Evolutionary conservation across 2,797 vertebrate genomes (phyloP), one percentile per base, ranked within the genome.

Genomic region (Gymnodraco acuticeps): DNA sequence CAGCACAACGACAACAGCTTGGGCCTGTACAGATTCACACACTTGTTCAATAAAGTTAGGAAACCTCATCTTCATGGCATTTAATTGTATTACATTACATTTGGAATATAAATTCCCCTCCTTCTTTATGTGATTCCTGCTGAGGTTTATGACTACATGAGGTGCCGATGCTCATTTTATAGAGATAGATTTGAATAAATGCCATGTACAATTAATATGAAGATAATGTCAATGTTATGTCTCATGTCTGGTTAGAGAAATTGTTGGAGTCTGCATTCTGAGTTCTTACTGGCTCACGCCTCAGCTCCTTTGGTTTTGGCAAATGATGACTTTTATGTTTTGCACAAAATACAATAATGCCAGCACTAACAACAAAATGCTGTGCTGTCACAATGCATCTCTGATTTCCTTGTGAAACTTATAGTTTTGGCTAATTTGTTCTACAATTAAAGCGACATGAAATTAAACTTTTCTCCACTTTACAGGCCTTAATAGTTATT

Each of bases 171-270:
- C 80, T 86, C 73, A 62, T 69, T 87, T 87, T 85, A 82, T 70
- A 73, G 66, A 73, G 75, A 84, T 78, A 80, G 61, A 85, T 86
- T 84, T 81, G 56, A 89, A 91, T 87, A 89, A 82, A 71, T 89
- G 79, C 70, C 65, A 77, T 70, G 66, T 81, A 54, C 48, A 64
- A 65, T 73, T 77, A 80, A 65, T 74, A 52, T 62, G 63, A 70
- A 53, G 20, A 55, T 77, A 86, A 88, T 81, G 47, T 68, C 23
- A 42, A 55, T 47, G 65, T 83, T 82, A 79, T 74, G 64, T 77
- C 60, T 64, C 81, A 79, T 74, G 64, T 77, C 60, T 64, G 63
- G 80, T 41, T 65, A 76, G 65, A 73, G 70, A 76, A 81, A 56
- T 47, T 46, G 43, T 43, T 70, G 42, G 31, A 51, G 31, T 64